A percentile compares a stretch with the other conserved stretches of the same genome.
phyloP scores from a whole-genome alignment of 2,888 invertebrate species.

The Diaprepes abbreviatus region DNA sequence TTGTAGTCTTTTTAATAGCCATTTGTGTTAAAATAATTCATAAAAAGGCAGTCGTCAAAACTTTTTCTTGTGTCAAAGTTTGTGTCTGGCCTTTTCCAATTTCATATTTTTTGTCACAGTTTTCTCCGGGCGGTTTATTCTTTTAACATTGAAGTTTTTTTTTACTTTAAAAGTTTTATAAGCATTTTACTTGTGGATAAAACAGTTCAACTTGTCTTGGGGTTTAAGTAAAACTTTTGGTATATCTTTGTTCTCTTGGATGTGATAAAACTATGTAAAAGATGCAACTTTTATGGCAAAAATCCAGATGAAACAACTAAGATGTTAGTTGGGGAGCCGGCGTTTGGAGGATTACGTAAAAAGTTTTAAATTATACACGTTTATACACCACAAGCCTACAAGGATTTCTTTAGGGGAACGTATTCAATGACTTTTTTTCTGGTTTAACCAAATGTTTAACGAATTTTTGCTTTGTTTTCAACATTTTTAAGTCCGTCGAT shows the following conservation, averaged over 20 bases:
- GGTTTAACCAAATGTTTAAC: no score
- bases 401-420: no score
- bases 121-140: background rate
- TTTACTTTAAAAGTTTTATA: background rate
- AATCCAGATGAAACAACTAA: background rate
- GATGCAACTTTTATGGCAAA: background rate
- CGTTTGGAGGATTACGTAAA: no score
- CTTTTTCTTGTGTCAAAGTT: background rate
- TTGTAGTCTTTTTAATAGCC: no score
- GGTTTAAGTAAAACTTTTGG: background rate
- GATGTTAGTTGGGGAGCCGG: no score
- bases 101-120: background rate
- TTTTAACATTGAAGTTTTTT: slow-evolving; percentile 10
- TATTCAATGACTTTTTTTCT: no score
- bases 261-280: background rate
- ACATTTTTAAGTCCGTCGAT: no score
- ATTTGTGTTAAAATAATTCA: background rate
- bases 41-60: background rate
- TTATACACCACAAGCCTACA: no score
- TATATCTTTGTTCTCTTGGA: background rate
- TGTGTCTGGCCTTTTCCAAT: background rate
- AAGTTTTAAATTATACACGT: no score
- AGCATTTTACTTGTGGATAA: background rate
- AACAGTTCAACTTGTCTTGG: background rate
- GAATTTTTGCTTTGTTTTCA: no score